Base-by-base conservation (phyloP, 2,113 vertebrate species). In the Centropus bengalensis region DNA sequence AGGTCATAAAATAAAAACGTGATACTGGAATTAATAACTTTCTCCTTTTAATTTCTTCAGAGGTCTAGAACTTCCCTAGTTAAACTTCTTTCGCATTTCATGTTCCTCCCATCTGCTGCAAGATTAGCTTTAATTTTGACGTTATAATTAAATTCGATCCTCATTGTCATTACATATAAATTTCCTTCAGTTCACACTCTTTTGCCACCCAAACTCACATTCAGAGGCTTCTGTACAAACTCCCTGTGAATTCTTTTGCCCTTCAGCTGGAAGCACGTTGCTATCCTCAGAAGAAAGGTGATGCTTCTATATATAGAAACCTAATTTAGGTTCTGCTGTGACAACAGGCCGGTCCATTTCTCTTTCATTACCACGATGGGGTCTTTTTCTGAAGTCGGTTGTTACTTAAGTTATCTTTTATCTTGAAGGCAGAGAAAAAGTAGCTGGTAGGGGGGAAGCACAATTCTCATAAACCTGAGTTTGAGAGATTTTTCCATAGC, bases 281-380 rank as follows among this genome's bases (percentile, higher is more conserved):
- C 47, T 93, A 86, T 86, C 85, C 87, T 96, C 94, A 77, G 63
- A 94, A 95, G 87, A 85, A 93, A 89, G 91, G 74, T 91, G 55
- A 36, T 75, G 12, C 33, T 93, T 85, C 95, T 94, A 94, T 94
- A 88, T 87, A 91, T 87, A 94, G 84, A 82, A 92, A 93, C 45
- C 71, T 92, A 87, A 91, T 96, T 91, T 95, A 88, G 79, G 27
- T 74, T 93, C 55, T 56, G 55, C 79, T 55, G 8, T 89, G 76
- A 91, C 78, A 89, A 93, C 63, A 45, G 66, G 67, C 36, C 36
- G 63, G 74, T 91, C 90, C 63, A 28, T 82, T 94, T 91, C 66
- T 89, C 93, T 76, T 71, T 94, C 27, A n/a, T 93, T 70, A 70
- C 44, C 52, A 5, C n/a, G 22, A 47, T 47, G 78, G 92, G 78